Evolutionary conservation across 2,888 invertebrate species (phyloP).

Genomic region (Campoplex capitator): DNA sequence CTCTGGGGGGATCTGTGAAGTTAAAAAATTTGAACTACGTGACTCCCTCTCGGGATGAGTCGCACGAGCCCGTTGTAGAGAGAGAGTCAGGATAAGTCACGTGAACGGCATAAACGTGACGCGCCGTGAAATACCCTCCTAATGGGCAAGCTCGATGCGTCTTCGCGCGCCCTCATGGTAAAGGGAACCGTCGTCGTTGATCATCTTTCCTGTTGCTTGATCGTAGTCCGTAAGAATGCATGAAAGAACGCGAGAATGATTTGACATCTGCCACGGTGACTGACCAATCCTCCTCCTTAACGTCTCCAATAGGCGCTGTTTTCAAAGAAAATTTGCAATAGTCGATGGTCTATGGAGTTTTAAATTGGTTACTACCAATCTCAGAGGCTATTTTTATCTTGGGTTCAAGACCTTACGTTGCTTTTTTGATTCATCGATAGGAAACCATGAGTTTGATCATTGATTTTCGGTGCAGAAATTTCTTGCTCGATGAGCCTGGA

Average conservation of each 20-base stretch:
- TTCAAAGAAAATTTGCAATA: slow-evolving; percentile 12
- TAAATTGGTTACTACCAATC: neutral
- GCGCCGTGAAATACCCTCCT: slow-evolving; percentile 82
- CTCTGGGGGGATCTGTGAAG: slow-evolving; percentile 23
- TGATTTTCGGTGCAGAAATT: too few species aligned
- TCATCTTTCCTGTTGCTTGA: slow-evolving; percentile 5
- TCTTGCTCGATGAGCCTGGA: too few species aligned
- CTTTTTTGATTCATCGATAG: too few species aligned
- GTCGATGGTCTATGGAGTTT: neutral
- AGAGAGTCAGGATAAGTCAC: slow-evolving; percentile 80
- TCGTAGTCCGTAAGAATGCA: slow-evolving; percentile 18
- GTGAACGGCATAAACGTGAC: slow-evolving; percentile 83
- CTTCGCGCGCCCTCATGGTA: slow-evolving; percentile 72
- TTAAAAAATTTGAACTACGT: slow-evolving; percentile 77
- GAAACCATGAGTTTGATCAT: too few species aligned
- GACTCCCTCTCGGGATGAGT: slow-evolving; percentile 73
- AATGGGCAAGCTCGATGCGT: slow-evolving; percentile 79
- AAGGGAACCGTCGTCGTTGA: slow-evolving; percentile 16
- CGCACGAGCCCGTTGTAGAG: slow-evolving; percentile 70
- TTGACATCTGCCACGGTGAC: slow-evolving; percentile 11
- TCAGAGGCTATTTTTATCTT: neutral
- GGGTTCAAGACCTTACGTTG: neutral
- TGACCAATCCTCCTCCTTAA: slow-evolving; percentile 1
- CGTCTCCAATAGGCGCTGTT: slow-evolving; percentile 1
- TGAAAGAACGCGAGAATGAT: slow-evolving; percentile 21